These are phyloP conservation scores for Chymomyza procnemis DNA, from an alignment of 2,888 invertebrate species.

Conservation along the genomic window DNA sequence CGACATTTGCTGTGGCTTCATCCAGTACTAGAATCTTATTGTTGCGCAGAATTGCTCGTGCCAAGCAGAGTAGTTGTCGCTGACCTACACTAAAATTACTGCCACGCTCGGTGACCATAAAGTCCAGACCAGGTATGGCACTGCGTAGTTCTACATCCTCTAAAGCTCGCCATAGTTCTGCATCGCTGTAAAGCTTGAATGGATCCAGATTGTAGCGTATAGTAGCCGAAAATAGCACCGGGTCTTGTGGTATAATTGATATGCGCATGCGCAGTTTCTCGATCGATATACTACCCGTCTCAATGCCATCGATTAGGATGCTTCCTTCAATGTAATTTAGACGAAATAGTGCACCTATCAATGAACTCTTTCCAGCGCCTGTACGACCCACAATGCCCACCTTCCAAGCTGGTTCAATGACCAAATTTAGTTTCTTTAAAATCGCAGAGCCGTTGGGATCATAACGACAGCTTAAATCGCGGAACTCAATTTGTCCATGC, in stretches of 20 bases:
- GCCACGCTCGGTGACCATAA: slow-evolving; percentile 81
- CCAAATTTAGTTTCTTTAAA: slow-evolving; percentile 85
- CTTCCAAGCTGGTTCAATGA: slow-evolving; percentile 84
- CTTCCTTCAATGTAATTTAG: slow-evolving; percentile 85
- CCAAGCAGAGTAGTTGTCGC: slow-evolving; percentile 84
- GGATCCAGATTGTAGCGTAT: slow-evolving; percentile 84
- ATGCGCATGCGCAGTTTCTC: slow-evolving; percentile 80
- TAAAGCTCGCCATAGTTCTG: slow-evolving; percentile 75
- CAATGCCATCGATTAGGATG: slow-evolving; percentile 86
- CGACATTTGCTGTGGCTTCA: slow-evolving; percentile 86
- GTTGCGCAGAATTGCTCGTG: slow-evolving; percentile 82
- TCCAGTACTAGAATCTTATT: slow-evolving; percentile 84
- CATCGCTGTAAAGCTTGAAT: slow-evolving; percentile 77
- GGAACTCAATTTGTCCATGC: slow-evolving; percentile 81
- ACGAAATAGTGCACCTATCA: slow-evolving; percentile 88
- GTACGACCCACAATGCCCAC: slow-evolving; percentile 91
- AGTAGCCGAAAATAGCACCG: slow-evolving; percentile 81
- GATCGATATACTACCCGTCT: slow-evolving; percentile 80
- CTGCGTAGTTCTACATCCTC: slow-evolving; percentile 80
- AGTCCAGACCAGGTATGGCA: slow-evolving; percentile 80
- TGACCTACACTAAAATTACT: slow-evolving; percentile 84
- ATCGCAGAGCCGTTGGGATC: slow-evolving; percentile 82
- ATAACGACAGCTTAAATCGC: slow-evolving; percentile 82
- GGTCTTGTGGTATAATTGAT: slow-evolving; percentile 82
- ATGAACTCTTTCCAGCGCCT: slow-evolving; percentile 90